Evolutionary conservation across 2,888 invertebrate species (phyloP), one percentile per base, ranked within the genome.

Genomic region (Eumacrocentrus americanus): DNA sequence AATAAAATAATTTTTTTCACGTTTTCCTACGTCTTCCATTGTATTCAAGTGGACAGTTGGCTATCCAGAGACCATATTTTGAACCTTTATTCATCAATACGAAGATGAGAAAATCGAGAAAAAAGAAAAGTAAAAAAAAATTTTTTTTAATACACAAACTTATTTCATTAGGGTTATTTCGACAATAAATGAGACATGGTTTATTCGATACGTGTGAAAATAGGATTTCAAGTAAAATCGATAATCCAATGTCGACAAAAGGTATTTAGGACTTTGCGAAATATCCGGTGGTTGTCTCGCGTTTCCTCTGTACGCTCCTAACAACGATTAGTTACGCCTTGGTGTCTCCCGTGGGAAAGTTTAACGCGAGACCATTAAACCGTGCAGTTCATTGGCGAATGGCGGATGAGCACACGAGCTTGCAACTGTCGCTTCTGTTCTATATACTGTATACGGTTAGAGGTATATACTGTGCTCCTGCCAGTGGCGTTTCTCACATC

Each of bases 311-410:
- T n/a, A n/a, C n/a, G 52, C n/a, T 40, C 25, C 52, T 52, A 52
- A 52, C 29, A 40, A 16, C 25, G 40, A 52, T 52, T 52, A 52
- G 40, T 52, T 29, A 52, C 52, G 52, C 25, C 40, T 52, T 40
- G 25, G 40, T 55, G 25, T 46, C 52, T 58, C 59, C 40, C 63
- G 38, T 46, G 60, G 63, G 56, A 53, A 63, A 65, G 47, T 62
- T 67, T 61, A 65, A 63, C 61, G 58, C 42, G 53, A 57, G 60
- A 60, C 65, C 61, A 63, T 65, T 66, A 63, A 61, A 58, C 53
- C 50, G 60, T 46, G 44, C 40, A 59, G 66, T 65, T 62, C 58
- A 67, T 61, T 60, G 65, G 57, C 46, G 53, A 46, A 48, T 56
- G 34, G 37, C n/a, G 18, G 11, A 42, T 20, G 5, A 12, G 29